Percentiles rank a stretch among this genome's conserved stretches.
These are phyloP conservation scores for Lapara coniferarum DNA, from an alignment of 2,888 invertebrate genomes.

Conservation along the genomic window DNA sequence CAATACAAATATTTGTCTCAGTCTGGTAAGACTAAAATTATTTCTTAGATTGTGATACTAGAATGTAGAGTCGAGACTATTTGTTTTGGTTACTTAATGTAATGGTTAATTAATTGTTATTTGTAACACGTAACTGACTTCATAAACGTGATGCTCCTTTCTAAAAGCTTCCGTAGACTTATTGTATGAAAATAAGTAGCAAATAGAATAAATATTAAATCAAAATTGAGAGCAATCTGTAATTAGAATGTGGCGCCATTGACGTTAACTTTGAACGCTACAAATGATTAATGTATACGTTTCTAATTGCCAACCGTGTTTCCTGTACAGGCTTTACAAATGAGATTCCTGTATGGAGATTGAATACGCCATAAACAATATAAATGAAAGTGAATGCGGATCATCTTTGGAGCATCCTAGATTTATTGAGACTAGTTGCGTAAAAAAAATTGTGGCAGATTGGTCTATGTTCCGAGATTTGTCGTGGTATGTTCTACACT, in stretches of 20 bases:
- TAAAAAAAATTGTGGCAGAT: no score
- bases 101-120: no score
- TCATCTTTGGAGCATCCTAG: not conserved
- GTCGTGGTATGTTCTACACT: not conserved
- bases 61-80: no score
- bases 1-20: no score
- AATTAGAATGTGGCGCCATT: not conserved
- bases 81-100: no score
- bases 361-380: slow-evolving; percentile 5
- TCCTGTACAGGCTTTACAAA: slow-evolving; percentile 47
- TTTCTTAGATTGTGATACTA: no score
- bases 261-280: slow-evolving; percentile 20
- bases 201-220: slow-evolving; percentile 15
- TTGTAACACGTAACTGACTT: no score
- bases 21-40: no score
- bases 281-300: slow-evolving; percentile 49
- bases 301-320: slow-evolving; percentile 47
- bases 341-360: slow-evolving; percentile 5
- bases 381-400: not conserved
- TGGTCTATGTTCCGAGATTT: not conserved
- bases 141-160: not conserved
- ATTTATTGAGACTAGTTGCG: no score
- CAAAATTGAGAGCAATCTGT: slow-evolving; percentile 3
- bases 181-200: not conserved
- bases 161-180: not conserved